These are phyloP conservation scores for Argentina silus DNA, from an alignment of 2,797 vertebrate genomes.

Conservation along the genomic window DNA sequence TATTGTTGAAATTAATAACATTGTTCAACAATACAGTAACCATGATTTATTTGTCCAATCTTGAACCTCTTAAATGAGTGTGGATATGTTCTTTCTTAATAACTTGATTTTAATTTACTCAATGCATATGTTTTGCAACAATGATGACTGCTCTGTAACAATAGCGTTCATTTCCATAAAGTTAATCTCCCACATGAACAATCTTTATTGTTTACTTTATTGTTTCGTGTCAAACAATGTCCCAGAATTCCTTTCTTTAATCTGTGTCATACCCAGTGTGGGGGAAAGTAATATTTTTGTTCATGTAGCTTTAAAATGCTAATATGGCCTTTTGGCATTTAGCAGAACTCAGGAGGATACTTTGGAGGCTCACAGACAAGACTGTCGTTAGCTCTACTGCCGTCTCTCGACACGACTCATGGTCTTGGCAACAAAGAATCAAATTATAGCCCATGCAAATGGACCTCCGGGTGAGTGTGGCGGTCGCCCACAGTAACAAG, in stretches of 20 bases:
- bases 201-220: slow-evolving; percentile 7
- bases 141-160: background rate
- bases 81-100: background rate
- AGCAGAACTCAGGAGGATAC: slow-evolving; percentile 17
- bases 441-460: slow-evolving; percentile 11
- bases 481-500: background rate
- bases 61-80: background rate
- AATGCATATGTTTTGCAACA: background rate
- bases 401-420: background rate
- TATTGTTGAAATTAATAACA: background rate
- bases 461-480: background rate
- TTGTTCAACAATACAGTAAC: background rate
- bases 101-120: slow-evolving; percentile 1
- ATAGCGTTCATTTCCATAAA: slow-evolving; percentile 6
- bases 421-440: slow-evolving; percentile 7
- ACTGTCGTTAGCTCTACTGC: background rate
- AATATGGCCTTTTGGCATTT: slow-evolving; percentile 32
- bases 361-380: background rate
- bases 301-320: slow-evolving; percentile 35
- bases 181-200: slow-evolving; percentile 11
- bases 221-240: slow-evolving; percentile 15
- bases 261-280: background rate
- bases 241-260: background rate
- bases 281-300: slow-evolving; percentile 16
- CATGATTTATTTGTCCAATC: background rate